phyloP scores from a whole-genome alignment of 2,797 vertebrate genomes.

The Chaetophractus vellerosus region DNA sequence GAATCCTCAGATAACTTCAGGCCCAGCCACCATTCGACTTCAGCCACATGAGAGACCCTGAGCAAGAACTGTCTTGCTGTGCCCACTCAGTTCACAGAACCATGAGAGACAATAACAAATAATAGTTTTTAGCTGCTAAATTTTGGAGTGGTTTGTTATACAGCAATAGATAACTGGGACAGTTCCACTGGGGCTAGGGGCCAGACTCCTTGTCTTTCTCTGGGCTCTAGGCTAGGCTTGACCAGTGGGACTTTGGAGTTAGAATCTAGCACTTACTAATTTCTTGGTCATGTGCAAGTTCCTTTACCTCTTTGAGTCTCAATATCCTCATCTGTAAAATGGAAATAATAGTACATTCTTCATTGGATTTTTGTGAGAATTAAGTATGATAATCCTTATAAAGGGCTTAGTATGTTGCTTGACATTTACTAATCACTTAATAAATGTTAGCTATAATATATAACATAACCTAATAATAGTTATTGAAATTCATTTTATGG shows the following conservation, averaged over 20 bases:
- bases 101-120: background rate
- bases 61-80: background rate
- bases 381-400: background rate
- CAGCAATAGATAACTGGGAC: background rate
- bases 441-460: conserved; percentile 6
- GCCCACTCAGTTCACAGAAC: background rate
- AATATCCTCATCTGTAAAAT: background rate
- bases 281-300: background rate
- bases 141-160: background rate
- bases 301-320: background rate
- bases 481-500: conserved; percentile 63
- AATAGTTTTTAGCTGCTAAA: background rate
- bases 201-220: background rate
- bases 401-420: background rate
- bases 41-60: background rate
- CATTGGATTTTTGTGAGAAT: conserved; percentile 43
- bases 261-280: background rate
- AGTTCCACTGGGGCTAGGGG: background rate
- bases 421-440: conserved; percentile 31
- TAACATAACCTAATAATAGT: background rate
- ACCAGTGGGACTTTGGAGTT: background rate
- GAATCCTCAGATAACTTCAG: background rate
- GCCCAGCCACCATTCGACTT: background rate
- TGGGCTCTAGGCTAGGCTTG: background rate
- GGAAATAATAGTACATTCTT: background rate